Base-by-base conservation (phyloP, 2,113 vertebrate genomes). In the Suncus etruscus region DNA sequence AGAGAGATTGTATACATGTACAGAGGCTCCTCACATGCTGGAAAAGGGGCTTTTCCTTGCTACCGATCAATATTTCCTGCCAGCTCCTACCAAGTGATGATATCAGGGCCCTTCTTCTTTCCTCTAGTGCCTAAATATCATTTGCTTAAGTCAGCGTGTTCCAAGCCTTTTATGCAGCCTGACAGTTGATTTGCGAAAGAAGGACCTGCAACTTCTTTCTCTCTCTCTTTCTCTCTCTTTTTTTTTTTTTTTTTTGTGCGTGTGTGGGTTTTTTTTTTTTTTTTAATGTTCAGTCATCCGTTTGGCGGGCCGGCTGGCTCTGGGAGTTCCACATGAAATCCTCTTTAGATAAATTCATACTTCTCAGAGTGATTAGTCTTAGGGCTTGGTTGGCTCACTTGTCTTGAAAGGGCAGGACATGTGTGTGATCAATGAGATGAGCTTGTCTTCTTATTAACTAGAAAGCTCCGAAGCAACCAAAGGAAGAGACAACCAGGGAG, bases 131-230 rank as follows among this genome's bases (percentile, higher is more conserved):
- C 97, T 96, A 96, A 97, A 97, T 95, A 95, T 85, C 94, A 65
- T 97, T 98, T 97, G 97, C 97, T 97, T 97, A 97, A 98, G 95
- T 97, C 97, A 97, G 97, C 93, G 95, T n/a, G 93, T 97, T 97
- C 93, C 94, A 94, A 89, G 94, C 95, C 94, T 97, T 97, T 97
- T 92, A 92, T 94, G 58, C n/a, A 74, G 93, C 93, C 96, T 98
- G 98, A 97, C 97, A 98, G 97, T 94, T 97, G 97, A 97, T 95
- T 96, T 95, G 96, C 39, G 39, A 39, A 39, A 97, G 97, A 97
- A 98, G 97, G 96, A 96, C 97, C 97, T 87, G 96, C 91, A 96
- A 65, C 95, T 97, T 95, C 11, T 14, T 14, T 16, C 2, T 16
- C 54, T 16, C 54, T 14, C 18, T 54, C 14, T 14, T 2, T 54